phyloP scores from a whole-genome alignment of 2,113 vertebrate genomes.

The Cryptotis parvus region DNA sequence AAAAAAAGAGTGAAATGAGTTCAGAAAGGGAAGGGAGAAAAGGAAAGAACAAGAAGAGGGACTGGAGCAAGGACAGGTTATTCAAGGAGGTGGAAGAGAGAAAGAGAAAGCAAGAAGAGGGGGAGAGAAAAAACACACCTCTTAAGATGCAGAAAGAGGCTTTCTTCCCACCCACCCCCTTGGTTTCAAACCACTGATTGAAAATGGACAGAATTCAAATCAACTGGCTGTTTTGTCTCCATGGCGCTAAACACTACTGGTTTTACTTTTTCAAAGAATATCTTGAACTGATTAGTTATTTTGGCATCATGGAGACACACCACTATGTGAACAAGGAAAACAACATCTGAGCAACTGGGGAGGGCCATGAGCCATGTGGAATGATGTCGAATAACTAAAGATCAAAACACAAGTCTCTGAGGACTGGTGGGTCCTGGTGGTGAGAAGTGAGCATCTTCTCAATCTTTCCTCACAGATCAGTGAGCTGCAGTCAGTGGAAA shows the following conservation, averaged over 20 bases:
- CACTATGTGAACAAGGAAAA: constrained; percentile 16
- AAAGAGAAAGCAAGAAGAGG: neutral
- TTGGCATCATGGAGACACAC: constrained; percentile 21
- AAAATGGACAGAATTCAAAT: constrained; percentile 65
- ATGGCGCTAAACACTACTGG: constrained; percentile 73
- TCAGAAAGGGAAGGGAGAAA: neutral
- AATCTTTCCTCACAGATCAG: neutral
- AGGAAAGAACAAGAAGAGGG: neutral
- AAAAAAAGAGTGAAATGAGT: neutral
- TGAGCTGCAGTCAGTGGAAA: neutral
- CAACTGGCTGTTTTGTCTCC: constrained; percentile 71
- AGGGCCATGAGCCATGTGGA: neutral
- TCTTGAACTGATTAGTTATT: constrained; percentile 69
- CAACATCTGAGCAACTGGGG: neutral
- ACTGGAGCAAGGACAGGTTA: fast-evolving
- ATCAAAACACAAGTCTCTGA: neutral
- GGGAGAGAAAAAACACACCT: neutral
- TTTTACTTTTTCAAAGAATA: constrained; percentile 73
- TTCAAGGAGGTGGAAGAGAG: neutral
- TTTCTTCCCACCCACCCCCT: neutral
- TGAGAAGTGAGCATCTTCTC: neutral
- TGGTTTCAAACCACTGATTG: constrained; percentile 47
- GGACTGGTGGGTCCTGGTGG: fast-evolving
- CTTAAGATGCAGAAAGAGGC: constrained; percentile 10
- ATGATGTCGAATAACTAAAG: neutral